Evolutionary conservation across 2,888 invertebrate species (phyloP).

Genomic region (Carcina quercana): DNA sequence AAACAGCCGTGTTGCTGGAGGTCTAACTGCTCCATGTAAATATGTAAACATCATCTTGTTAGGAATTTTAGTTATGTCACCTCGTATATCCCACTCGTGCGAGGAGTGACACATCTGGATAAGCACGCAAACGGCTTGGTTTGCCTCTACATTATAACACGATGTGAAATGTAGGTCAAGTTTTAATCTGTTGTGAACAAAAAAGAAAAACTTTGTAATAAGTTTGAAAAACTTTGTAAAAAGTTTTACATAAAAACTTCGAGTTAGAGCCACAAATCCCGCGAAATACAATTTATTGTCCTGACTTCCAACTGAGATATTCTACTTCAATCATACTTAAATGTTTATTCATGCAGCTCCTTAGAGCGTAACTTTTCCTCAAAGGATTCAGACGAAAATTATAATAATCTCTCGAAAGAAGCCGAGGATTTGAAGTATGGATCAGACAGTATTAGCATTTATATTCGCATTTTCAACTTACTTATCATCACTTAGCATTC

Average conservation of each 20-base stretch:
- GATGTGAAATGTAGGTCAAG: too few species aligned
- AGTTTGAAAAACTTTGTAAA: conserved; percentile 47
- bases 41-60: too few species aligned
- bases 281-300: too few species aligned
- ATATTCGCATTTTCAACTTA: conserved; percentile 63
- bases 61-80: too few species aligned
- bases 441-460: conserved; percentile 64
- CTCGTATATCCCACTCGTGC: too few species aligned
- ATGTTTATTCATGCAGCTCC: conserved; percentile 50
- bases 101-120: too few species aligned
- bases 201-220: conserved; percentile 7
- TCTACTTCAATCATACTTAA: conserved; percentile 20
- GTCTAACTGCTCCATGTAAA: too few species aligned
- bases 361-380: conserved; percentile 42
- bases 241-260: not conserved
- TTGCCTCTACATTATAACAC: too few species aligned
- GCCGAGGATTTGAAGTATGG: conserved; percentile 57
- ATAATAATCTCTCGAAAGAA: conserved; percentile 65
- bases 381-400: conserved; percentile 60
- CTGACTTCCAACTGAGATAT: conserved; percentile 10
- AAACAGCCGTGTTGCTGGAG: too few species aligned
- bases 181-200: too few species aligned
- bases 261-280: conserved; percentile 1
- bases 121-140: too few species aligned
- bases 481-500: conserved; percentile 51